phyloP scores from a whole-genome alignment of 1,140 invertebrate species.

The Heterodera carotae region DNA sequence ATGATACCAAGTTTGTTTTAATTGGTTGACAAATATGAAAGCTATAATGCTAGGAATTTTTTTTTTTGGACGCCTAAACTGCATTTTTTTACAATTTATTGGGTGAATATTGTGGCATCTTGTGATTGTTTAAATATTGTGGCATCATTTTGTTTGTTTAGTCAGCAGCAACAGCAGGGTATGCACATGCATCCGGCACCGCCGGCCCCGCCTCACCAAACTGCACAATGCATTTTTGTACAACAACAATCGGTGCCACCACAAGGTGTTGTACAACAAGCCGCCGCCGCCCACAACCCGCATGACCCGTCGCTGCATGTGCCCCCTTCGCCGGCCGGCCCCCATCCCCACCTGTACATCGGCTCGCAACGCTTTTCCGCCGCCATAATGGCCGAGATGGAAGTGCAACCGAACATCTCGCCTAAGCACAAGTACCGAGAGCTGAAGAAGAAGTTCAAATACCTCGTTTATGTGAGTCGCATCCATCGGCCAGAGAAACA shows the following conservation, averaged over 20 bases:
- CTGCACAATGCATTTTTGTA: conserved; percentile 31
- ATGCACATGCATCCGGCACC: conserved; percentile 9
- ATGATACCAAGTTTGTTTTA: too few relatives aligned
- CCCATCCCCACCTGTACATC: conserved; percentile 28
- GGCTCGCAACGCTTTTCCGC: conserved; percentile 39
- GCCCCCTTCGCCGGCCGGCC: conserved; percentile 8
- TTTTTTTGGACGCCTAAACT: too few relatives aligned
- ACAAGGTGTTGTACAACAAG: too few relatives aligned
- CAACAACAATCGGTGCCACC: conserved; percentile 18
- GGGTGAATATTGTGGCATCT: too few relatives aligned
- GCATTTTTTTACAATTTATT: too few relatives aligned
- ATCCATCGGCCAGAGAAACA: too few relatives aligned
- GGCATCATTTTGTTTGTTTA: too few relatives aligned
- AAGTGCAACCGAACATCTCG: conserved; percentile 27
- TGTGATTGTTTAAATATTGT: too few relatives aligned
- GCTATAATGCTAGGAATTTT: too few relatives aligned
- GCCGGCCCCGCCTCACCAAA: conserved; percentile 2
- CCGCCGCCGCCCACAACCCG: too few relatives aligned
- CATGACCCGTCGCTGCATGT: background rate
- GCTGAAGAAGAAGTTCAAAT: conserved; percentile 59
- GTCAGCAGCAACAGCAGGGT: too few relatives aligned
- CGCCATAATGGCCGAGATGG: conserved; percentile 21
- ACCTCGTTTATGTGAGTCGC: conserved; percentile 59
- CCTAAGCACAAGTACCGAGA: conserved; percentile 52
- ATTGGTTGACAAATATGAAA: too few relatives aligned